Evolutionary conservation across 2,888 invertebrate genomes (phyloP).

Genomic region (Tuberolachnus salignus): DNA sequence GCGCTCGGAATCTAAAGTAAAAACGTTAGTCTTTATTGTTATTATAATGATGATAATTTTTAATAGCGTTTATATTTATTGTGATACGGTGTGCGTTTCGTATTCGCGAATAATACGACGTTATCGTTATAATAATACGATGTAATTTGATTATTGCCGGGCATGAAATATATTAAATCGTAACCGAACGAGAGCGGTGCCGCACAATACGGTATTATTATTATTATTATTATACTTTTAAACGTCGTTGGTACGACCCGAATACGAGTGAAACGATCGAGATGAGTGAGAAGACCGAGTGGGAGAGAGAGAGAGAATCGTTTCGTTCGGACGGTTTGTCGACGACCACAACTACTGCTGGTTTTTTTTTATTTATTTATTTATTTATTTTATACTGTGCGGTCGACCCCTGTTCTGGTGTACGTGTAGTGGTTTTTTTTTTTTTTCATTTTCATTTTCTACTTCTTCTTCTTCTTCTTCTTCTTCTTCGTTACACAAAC

Average conservation of each 20-base stretch:
- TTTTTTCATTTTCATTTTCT: too few relatives aligned
- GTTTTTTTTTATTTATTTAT: neutral
- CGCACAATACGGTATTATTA: neutral
- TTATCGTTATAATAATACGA: conserved; percentile 16
- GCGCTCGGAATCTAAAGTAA: too few relatives aligned
- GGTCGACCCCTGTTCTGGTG: conserved; percentile 4
- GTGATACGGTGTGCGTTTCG: too few relatives aligned
- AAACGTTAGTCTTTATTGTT: too few relatives aligned
- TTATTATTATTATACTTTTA: neutral
- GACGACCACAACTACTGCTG: neutral
- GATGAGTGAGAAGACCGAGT: too few relatives aligned
- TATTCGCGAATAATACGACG: too few relatives aligned
- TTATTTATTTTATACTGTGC: neutral
- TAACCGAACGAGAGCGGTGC: too few relatives aligned
- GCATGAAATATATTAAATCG: neutral
- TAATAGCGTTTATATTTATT: too few relatives aligned
- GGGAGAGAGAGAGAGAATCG: neutral
- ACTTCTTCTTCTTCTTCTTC: too few relatives aligned
- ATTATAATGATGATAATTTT: too few relatives aligned
- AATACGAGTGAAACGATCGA: too few relatives aligned
- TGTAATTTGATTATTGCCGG: conserved; percentile 6
- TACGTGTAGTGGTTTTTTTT: neutral
- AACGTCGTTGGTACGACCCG: neutral
- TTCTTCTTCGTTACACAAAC: neutral
- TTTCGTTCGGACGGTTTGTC: neutral